Base-by-base conservation (phyloP, 1,140 invertebrate genomes). In the Helicoverpa zea region DNA sequence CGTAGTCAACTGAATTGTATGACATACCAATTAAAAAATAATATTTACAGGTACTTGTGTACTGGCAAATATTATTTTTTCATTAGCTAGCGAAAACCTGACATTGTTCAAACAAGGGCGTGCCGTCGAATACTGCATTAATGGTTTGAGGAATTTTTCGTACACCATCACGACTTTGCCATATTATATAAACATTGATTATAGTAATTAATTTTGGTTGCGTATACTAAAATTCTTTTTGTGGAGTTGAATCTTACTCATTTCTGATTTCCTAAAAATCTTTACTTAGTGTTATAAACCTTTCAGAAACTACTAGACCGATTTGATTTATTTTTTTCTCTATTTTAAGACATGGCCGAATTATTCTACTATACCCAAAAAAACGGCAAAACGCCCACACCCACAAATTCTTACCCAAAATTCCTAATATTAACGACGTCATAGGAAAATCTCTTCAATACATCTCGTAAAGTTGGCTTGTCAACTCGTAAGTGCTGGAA, bases 401-500 rank as follows among this genome's bases (percentile, higher is more conserved):
- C 23, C 64, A 49, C n/a, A 30, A 12, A 56, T 54, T 72, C 12
- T 10, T 23, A 9, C 11, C 30, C 16, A 16, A 47, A 63, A 76
- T 61, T 76, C 59, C 18, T 29, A 76, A 75, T 51, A 59, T 51
- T 63, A 76, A 63, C 74, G 74, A 76, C n/a, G 47, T 64, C 47
- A 64, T 9, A 29, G 12, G 58, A 23, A 63, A 52, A 64, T 51
- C 58, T 64, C 59, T 2, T 14, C 11, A 51, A 49, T 49, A 77
- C 66, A 52, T 54, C 16, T 76, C 16, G 11, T 3, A 64, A 77
- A 52, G 9, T 77, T 77, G 18, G 30, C 58, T 77, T 77, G 75
- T 77, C 75, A 66, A 64, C 59, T 77, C 30, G 23, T 77, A 77
- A 77, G 61, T 77, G 23, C 16, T 66, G 29, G 61, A 66, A 77